phyloP scores from a whole-genome alignment of 2,113 vertebrate species.

The Origma solitaria region DNA sequence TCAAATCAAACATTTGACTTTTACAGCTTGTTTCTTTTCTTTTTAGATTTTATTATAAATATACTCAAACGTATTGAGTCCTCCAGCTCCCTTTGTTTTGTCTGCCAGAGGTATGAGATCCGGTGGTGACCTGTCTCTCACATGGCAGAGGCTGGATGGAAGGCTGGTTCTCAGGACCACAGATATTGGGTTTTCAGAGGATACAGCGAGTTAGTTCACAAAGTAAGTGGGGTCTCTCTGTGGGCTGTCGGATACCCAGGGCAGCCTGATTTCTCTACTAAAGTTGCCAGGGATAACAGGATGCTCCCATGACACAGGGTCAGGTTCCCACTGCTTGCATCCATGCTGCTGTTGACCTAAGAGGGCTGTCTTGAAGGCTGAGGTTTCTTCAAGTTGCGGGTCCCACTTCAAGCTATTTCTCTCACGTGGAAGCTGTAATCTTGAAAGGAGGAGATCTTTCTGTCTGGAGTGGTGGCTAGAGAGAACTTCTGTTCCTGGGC shows the following conservation, averaged over 20 bases:
- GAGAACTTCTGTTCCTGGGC: background rate
- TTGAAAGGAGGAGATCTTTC: background rate
- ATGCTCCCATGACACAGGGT: slow-evolving; percentile 22
- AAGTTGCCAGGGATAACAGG: background rate
- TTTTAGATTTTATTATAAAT: background rate
- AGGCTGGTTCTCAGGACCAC: background rate
- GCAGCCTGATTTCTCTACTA: background rate
- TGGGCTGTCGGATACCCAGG: background rate
- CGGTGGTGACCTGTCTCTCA: background rate
- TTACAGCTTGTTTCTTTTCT: background rate
- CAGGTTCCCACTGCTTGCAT: slow-evolving; percentile 5
- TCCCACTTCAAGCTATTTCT: background rate
- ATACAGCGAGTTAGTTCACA: background rate
- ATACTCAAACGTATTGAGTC: background rate
- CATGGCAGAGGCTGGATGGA: background rate
- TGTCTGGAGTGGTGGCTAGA: background rate
- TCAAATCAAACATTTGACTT: background rate
- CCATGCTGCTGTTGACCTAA: background rate
- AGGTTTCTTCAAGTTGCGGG: background rate
- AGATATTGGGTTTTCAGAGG: background rate
- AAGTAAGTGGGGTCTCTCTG: background rate
- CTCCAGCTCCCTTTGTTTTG: background rate
- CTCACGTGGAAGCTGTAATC: background rate
- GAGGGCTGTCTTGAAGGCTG: background rate
- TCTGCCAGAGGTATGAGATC: background rate